Evolutionary conservation across 2,113 vertebrate species (phyloP).

Genomic region (Myotis brandtii): DNA sequence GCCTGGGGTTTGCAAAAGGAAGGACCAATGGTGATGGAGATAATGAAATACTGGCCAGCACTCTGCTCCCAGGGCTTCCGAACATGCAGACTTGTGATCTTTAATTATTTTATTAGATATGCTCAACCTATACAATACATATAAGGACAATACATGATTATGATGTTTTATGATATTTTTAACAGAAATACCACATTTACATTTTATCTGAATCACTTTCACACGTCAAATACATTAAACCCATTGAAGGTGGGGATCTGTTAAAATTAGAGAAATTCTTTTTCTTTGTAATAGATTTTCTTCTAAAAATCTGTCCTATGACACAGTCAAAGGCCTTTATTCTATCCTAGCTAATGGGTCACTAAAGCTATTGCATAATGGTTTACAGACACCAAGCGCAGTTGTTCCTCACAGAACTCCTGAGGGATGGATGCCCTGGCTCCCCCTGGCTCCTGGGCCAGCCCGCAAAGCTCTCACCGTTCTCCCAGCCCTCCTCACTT

Average conservation of each 20-base stretch:
- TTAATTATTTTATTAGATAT: not conserved
- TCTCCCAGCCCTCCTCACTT: not conserved
- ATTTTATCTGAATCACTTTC: not conserved
- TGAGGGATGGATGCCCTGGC: accelerated
- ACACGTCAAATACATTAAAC: not conserved
- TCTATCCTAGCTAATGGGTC: not conserved
- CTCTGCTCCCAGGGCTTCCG: not conserved
- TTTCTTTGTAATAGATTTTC: not conserved
- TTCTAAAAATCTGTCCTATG: not conserved
- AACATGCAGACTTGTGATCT: not conserved
- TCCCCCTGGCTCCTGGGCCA: not conserved
- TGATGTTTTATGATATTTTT: not conserved
- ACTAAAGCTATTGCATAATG: not conserved
- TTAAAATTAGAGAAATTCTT: not conserved
- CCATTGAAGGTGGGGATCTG: not conserved
- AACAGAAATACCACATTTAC: not conserved
- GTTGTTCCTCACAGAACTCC: not conserved
- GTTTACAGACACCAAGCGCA: not conserved
- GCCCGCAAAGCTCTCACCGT: not conserved
- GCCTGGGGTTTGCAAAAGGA: not conserved
- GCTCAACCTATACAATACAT: not conserved
- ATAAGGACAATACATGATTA: not conserved
- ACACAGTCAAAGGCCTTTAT: not conserved
- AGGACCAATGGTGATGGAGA: not conserved
- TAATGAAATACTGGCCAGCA: not conserved